phyloP scores from a whole-genome alignment of 2,888 invertebrate genomes.

The Ennomos erosarius region DNA sequence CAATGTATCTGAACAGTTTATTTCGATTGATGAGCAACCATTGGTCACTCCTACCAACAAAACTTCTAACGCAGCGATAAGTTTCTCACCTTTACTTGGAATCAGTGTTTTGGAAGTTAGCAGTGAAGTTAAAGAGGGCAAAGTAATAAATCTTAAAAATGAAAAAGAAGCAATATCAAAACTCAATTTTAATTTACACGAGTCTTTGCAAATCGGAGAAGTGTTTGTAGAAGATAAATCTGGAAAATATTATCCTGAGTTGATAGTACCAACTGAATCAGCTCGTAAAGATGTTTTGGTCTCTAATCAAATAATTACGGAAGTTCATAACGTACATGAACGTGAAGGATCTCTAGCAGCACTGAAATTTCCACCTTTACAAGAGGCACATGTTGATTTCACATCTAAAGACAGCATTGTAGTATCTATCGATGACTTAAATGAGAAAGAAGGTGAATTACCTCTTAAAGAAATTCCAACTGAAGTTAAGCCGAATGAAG shows the following conservation, averaged over 20 bases:
- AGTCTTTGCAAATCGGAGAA: constrained; percentile 88
- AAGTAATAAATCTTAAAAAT: constrained; percentile 73
- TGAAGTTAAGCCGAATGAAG: constrained; percentile 62
- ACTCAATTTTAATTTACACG: constrained; percentile 86
- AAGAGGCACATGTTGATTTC: constrained; percentile 86
- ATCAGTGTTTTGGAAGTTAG: constrained; percentile 87
- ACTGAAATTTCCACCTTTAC: constrained; percentile 85
- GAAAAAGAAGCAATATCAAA: constrained; percentile 84
- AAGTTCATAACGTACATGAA: constrained; percentile 88
- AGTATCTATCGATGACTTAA: constrained; percentile 81
- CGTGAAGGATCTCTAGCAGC: constrained; percentile 87
- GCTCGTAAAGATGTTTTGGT: constrained; percentile 88
- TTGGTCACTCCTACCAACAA: constrained; percentile 78
- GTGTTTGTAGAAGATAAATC: constrained; percentile 89
- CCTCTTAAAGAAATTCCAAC: constrained; percentile 59
- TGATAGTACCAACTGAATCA: constrained; percentile 91
- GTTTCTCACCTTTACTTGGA: constrained; percentile 86
- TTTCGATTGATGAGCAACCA: constrained; percentile 86
- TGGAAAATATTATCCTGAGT: constrained; percentile 91
- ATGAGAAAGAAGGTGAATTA: constrained; percentile 88
- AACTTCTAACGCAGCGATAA: constrained; percentile 82
- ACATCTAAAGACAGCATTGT: constrained; percentile 86
- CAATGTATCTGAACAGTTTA: constrained; percentile 86
- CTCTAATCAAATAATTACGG: constrained; percentile 87
- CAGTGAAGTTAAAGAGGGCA: constrained; percentile 86